Conservation (phyloP, 1,140 invertebrate genomes). For the Leucophenga varia region DNA sequence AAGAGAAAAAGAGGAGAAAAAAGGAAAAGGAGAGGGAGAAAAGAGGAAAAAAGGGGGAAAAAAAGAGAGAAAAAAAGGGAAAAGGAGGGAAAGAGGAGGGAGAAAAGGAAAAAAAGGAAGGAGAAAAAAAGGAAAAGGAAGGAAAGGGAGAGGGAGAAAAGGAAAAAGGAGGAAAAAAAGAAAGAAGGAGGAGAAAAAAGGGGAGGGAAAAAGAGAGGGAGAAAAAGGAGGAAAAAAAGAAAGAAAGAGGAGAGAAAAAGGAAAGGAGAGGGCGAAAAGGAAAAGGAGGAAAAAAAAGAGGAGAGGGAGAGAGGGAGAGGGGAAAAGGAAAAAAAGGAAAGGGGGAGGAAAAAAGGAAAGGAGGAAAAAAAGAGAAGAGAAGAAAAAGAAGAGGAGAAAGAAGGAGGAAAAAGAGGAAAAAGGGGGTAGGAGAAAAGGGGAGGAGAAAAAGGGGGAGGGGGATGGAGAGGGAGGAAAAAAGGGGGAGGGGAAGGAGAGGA, state of each 20-base stretch:
- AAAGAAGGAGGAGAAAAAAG: background rate
- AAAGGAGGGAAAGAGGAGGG: background rate
- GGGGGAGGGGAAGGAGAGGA: background rate
- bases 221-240: background rate
- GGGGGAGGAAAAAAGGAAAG: background rate
- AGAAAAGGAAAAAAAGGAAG: background rate
- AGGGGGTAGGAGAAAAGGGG: background rate
- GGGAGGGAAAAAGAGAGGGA: background rate
- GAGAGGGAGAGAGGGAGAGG: background rate
- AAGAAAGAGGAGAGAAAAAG: background rate
- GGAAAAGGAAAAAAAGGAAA: background rate
- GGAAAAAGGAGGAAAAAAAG: background rate
- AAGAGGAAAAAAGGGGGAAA: background rate
- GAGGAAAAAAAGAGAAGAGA: background rate
- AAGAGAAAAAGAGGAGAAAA: background rate
- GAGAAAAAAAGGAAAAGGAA: background rate
- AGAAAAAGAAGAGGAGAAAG: background rate
- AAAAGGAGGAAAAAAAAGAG: background rate
- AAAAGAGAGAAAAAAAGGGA: background rate
- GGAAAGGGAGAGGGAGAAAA: background rate
- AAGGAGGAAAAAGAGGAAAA: background rate
- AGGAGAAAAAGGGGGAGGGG: background rate
- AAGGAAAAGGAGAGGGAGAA: background rate
- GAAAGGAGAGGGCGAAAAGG: background rate
- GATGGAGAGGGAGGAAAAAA: background rate